Base-by-base conservation (phyloP, 2,797 vertebrate genomes). In the Urosaurus nigricauda region DNA sequence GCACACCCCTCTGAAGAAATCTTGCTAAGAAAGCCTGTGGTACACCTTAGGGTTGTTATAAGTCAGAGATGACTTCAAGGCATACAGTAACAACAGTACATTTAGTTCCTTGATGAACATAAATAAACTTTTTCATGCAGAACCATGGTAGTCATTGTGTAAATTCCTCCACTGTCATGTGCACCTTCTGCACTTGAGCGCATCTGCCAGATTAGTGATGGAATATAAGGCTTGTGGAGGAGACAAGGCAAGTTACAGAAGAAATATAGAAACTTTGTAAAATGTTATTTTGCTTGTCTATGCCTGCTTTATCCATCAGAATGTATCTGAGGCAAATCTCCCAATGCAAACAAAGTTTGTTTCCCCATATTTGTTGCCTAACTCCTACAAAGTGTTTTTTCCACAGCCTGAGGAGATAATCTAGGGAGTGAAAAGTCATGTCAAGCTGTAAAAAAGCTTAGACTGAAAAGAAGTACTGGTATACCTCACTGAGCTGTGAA, bases 211-310 rank as follows among this genome's bases (percentile, higher is more conserved):
- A 19, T 4, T n/a, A 71, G n/a, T 29, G 47, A 56, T 70, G 63
- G 73, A 32, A 70, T 43, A 77, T 58, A n/a, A 84, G 9, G 4
- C 24, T 58, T 60, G 12, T 51, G 80, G 51, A 40, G 16, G 37
- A 35, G 16, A 73, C 40, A 71, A 51, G 32, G 24, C 43, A 29
- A 9, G 6, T 47, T 56, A 29, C 35, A 63, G 14, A 83, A 87
- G n/a, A 56, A 63, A 73, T n/a, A 70, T 79, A 24, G 19, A 43
- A 51, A 7, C 83, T 84, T n/a, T 74, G 77, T 13, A 79, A n/a
- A 19, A 51, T 71, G n/a, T 71, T 82, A 19, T 32, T 81, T 89
- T 60, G n/a, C 65, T 71, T 85, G 51, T 58, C 65, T 63, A 12
- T 47, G 40, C 3, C 14, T 71, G 63, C 75, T 60, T 58, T 35